Conservation (phyloP, 2,113 vertebrate genomes). For the Nothoprocta perdicaria region DNA sequence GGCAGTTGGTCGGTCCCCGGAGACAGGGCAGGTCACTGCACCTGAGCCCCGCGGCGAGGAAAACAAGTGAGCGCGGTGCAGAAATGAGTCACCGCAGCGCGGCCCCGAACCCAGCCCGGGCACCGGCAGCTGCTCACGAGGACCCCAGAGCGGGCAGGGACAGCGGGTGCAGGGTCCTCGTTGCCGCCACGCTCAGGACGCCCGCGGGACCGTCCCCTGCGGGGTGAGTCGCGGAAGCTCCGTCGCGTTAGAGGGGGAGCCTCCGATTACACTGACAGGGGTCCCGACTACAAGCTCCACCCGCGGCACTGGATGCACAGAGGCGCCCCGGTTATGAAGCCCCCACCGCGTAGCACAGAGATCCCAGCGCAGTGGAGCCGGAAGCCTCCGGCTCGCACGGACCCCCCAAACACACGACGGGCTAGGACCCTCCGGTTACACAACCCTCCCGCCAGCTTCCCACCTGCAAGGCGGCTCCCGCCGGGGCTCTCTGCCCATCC, state of each 20-base stretch:
- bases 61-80: neutral
- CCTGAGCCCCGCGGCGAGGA: neutral
- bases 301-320: too few relatives aligned
- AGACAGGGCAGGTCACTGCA: neutral
- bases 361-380: neutral
- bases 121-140: neutral
- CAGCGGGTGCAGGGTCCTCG: too few relatives aligned
- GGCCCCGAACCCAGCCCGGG: neutral
- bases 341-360: fast-evolving
- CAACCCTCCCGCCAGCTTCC: too few relatives aligned
- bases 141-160: too few relatives aligned
- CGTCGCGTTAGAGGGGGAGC: neutral
- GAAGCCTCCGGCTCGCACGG: neutral
- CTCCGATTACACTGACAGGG: neutral
- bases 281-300: too few relatives aligned
- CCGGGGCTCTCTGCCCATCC: slow-evolving; percentile 3
- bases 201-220: too few relatives aligned
- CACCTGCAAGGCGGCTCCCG: slow-evolving; percentile 7
- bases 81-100: neutral
- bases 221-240: neutral
- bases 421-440: neutral
- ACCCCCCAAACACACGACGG: fast-evolving
- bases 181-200: too few relatives aligned
- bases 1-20: neutral
- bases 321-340: neutral